Conservation (phyloP, 2,888 invertebrate species). For the Nemurella pictetii region DNA sequence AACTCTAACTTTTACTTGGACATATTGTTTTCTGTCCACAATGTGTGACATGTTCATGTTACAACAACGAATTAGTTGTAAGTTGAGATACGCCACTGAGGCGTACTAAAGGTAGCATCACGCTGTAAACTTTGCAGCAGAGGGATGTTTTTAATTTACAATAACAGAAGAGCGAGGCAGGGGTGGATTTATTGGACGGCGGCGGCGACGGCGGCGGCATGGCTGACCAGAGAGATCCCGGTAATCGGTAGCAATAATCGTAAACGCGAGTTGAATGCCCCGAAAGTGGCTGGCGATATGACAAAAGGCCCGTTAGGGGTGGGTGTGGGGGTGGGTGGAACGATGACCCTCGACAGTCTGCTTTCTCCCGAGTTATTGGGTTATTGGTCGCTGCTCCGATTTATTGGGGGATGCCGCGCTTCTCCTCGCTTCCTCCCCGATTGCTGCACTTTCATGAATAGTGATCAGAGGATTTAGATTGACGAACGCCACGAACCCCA, state of each 20-base stretch:
- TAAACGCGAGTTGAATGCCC: not conserved
- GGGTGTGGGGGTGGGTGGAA: not conserved
- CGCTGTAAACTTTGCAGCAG: not conserved
- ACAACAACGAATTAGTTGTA: too few relatives aligned
- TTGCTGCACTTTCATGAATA: too few relatives aligned
- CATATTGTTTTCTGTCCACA: too few relatives aligned
- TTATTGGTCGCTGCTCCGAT: not conserved
- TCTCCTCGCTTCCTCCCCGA: too few relatives aligned
- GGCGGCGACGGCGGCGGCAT: not conserved
- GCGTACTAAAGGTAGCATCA: too few relatives aligned
- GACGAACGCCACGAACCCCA: too few relatives aligned
- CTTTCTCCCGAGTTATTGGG: not conserved
- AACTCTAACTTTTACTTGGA: too few relatives aligned
- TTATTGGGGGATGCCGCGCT: too few relatives aligned
- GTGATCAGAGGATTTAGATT: too few relatives aligned
- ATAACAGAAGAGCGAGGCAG: not conserved
- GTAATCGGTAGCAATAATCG: not conserved
- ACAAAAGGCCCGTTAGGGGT: not conserved
- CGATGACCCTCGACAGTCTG: not conserved
- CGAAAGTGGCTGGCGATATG: not conserved
- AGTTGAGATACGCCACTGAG: too few relatives aligned
- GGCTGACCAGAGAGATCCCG: not conserved
- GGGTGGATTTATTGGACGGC: not conserved
- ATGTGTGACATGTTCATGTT: too few relatives aligned
- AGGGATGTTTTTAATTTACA: not conserved